Conservation (phyloP, 1,140 invertebrate genomes). For the Pseudomyrmex cubaensis region DNA sequence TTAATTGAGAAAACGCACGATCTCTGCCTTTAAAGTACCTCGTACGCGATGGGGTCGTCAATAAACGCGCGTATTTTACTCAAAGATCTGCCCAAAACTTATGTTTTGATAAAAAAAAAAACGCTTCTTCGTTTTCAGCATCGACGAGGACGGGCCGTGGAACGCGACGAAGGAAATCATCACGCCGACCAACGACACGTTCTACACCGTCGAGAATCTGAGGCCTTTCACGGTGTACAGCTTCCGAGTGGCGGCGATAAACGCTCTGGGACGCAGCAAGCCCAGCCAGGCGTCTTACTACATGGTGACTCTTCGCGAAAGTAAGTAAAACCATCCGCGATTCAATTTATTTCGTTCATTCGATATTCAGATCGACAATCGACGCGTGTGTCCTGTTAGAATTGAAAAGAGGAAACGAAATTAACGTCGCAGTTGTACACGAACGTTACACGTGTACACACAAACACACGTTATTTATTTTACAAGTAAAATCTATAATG, state of each 20-base stretch:
- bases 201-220: constrained; percentile 88
- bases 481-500: too few relatives aligned
- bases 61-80: too few relatives aligned
- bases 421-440: too few relatives aligned
- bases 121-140: constrained; percentile 85
- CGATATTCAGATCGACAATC: background rate
- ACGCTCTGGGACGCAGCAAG: constrained; percentile 89
- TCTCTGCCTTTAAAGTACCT: too few relatives aligned
- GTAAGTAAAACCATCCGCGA: constrained; percentile 82
- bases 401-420: too few relatives aligned
- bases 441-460: too few relatives aligned
- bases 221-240: constrained; percentile 91
- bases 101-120: background rate
- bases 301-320: constrained; percentile 91
- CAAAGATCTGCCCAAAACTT: too few relatives aligned
- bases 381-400: too few relatives aligned
- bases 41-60: too few relatives aligned
- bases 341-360: constrained; percentile 39
- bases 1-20: too few relatives aligned
- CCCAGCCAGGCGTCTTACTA: constrained; percentile 91
- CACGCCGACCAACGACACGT: constrained; percentile 88
- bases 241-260: constrained; percentile 90
- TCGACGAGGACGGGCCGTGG: constrained; percentile 89
- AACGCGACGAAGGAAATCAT: constrained; percentile 87
- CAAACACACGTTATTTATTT: too few relatives aligned